Conservation (phyloP, 1,140 invertebrate species). For the Trichomalopsis sarcophagae region DNA sequence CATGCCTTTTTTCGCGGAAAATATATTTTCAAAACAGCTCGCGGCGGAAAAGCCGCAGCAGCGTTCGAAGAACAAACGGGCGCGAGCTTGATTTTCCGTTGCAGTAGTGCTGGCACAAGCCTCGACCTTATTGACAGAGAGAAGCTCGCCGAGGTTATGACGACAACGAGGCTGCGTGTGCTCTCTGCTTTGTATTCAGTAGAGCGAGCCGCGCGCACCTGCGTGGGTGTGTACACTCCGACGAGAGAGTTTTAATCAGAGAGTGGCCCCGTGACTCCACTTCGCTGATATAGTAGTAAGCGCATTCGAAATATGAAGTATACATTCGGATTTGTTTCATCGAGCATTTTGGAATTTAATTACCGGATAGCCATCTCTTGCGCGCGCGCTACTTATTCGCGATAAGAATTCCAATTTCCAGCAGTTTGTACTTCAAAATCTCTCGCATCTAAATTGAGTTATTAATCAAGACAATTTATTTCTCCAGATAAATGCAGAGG, state of each 20-base stretch:
- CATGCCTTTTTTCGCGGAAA: too few relatives aligned
- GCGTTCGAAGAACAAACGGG: not conserved
- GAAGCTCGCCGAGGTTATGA: conserved; percentile 4
- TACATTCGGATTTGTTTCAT: not conserved
- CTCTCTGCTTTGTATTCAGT: conserved; percentile 10
- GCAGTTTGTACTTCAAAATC: conserved; percentile 4
- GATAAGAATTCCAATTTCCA: not conserved
- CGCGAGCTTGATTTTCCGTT: not conserved
- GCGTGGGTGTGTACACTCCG: not conserved
- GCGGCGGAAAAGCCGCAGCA: too few relatives aligned
- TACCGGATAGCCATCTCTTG: not conserved
- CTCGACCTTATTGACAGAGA: conserved; percentile 22
- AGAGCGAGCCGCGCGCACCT: not conserved
- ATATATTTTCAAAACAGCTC: too few relatives aligned
- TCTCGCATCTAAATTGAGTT: conserved; percentile 4
- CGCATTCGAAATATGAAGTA: too few relatives aligned
- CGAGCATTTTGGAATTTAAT: not conserved
- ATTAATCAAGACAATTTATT: conserved; percentile 34
- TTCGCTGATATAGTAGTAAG: not conserved
- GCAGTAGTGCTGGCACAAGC: too few relatives aligned
- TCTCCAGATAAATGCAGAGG: not conserved
- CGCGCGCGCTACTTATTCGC: not conserved
- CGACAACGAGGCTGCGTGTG: not conserved
- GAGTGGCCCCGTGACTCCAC: not conserved
- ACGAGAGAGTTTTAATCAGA: conserved; percentile 32